Base-by-base conservation (phyloP, 2,113 vertebrate species). In the Ascaphus truei region DNA sequence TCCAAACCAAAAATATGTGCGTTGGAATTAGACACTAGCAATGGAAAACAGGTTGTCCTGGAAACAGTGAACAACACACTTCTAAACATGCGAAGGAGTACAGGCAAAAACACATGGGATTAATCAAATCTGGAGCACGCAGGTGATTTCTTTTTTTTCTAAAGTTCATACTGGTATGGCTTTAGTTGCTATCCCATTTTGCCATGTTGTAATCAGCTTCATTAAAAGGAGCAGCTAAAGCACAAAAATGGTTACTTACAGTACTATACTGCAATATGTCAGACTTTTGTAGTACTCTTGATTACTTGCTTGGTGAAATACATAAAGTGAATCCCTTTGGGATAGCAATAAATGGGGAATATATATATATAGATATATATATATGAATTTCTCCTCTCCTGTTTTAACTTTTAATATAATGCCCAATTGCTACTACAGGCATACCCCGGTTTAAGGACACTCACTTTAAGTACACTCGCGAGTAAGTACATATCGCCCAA, bases 1-100 rank as follows among this genome's bases (percentile, higher is more conserved):
- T 84, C 81, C 82, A 78, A 76, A 73, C 77, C 81, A 84, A 81
- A 88, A 88, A 84, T 84, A 84, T 86, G 84, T 80, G 80, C 81
- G 81, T 76, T 72, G 83, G 81, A 83, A 78, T 80, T 75, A 73
- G 79, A 83, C 82, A 80, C 79, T 72, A 79, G 78, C 73, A 85
- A 85, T 75, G 82, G 82, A 73, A 76, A 83, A 77, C 16, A 51
- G 30, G 85, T 89, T 86, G 78, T 85, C 71, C 51, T 81, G 82
- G 84, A 68, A 84, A 91, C 84, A 36, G 72, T 13, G 74, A 83
- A 86, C 85, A 89, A 90, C 84, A 86, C 80, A 74, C 33, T 75
- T 76, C 77, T 78, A 89, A 78, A 76, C 83, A 91, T 73, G 64
- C 18, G 15, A 26, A 65, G 29, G 5, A 43, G 33, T 36, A 85